Evolutionary conservation across 2,797 vertebrate species (phyloP).

Genomic region (Rhinella marina): DNA sequence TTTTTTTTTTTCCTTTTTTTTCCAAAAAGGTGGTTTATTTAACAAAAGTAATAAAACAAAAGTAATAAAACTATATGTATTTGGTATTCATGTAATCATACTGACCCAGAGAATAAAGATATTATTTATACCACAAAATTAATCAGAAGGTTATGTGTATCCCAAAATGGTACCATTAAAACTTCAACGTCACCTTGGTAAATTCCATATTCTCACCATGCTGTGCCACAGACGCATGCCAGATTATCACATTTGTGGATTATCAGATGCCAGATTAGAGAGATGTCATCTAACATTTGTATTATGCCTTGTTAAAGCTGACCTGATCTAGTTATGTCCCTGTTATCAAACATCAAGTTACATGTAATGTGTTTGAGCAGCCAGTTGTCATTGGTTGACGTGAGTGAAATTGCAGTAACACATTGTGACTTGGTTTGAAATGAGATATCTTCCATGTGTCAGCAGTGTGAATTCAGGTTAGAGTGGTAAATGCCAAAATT

Average conservation of each 20-base stretch:
- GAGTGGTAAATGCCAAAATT: slow-evolving; percentile 1
- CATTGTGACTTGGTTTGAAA: slow-evolving; percentile 56
- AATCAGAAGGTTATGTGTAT: no score
- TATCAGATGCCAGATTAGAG: background rate
- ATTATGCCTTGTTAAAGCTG: background rate
- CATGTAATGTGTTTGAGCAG: slow-evolving; percentile 50
- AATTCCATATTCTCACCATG: background rate
- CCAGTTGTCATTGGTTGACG: slow-evolving; percentile 45
- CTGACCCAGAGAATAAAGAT: no score
- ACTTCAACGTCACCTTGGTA: background rate
- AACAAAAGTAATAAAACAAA: no score
- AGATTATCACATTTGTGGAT: background rate
- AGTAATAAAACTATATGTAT: no score
- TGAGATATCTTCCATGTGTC: slow-evolving; percentile 54
- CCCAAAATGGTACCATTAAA: no score
- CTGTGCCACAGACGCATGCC: background rate
- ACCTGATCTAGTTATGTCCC: slow-evolving; percentile 48
- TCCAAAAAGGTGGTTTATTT: no score
- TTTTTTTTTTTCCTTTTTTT: no score
- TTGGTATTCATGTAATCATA: no score
- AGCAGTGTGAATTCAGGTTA: slow-evolving; percentile 48
- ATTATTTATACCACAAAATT: no score
- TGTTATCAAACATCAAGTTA: slow-evolving; percentile 44
- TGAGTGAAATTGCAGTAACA: slow-evolving; percentile 55
- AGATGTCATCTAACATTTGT: background rate